Percentiles rank a stretch among this genome's conserved stretches.
Conservation (phyloP, 2,888 invertebrate species). For the Microchrysa polita region DNA sequence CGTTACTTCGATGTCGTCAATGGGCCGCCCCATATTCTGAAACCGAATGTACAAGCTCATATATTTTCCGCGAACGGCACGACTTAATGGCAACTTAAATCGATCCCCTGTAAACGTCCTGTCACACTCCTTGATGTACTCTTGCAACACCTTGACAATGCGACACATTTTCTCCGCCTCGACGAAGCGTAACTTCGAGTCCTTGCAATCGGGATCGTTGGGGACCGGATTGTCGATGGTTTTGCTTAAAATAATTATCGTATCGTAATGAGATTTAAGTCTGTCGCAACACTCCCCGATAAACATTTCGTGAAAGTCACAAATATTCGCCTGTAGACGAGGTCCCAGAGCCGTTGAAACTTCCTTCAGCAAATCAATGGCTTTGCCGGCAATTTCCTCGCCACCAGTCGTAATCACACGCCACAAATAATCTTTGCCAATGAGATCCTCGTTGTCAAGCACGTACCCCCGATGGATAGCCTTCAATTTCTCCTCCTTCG, state of each 20-base stretch:
- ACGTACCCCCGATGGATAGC: constrained; percentile 84
- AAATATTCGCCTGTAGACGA: constrained; percentile 77
- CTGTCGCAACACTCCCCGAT: constrained; percentile 92
- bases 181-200: constrained; percentile 60
- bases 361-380: constrained; percentile 90
- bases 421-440: constrained; percentile 97
- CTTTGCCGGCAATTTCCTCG: constrained; percentile 92
- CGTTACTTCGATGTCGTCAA: constrained; percentile 91
- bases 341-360: constrained; percentile 94
- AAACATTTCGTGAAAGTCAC: constrained; percentile 90
- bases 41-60: constrained; percentile 87
- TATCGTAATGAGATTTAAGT: constrained; percentile 85
- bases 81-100: constrained; percentile 83
- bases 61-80: constrained; percentile 91
- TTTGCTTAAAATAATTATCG: constrained; percentile 69
- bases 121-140: constrained; percentile 96
- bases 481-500: constrained; percentile 92
- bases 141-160: constrained; percentile 91
- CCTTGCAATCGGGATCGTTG: constrained; percentile 58
- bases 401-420: constrained; percentile 88
- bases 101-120: constrained; percentile 87
- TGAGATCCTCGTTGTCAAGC: constrained; percentile 93
- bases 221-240: constrained; percentile 54
- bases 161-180: constrained; percentile 90
- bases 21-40: constrained; percentile 85